Conservation (phyloP, 2,888 invertebrate genomes). For the Acanthoscelides obtectus region DNA sequence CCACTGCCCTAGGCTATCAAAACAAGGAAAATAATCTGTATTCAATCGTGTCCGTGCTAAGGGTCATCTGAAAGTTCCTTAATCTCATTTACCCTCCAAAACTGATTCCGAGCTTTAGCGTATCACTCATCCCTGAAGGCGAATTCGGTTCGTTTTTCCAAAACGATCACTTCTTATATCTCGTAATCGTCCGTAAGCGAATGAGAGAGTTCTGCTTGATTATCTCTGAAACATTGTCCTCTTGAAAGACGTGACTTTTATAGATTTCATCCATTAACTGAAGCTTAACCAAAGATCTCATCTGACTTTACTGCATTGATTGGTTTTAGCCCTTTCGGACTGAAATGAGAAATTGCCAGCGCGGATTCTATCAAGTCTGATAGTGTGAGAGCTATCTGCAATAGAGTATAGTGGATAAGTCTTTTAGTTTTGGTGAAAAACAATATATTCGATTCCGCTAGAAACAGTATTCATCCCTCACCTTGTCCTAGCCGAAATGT, state of each 20-base stretch:
- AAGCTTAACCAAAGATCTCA: background rate
- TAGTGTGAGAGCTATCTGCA: no score
- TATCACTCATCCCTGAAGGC: background rate
- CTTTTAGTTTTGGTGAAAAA: no score
- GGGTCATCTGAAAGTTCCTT: background rate
- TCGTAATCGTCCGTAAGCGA: background rate
- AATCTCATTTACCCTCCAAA: background rate
- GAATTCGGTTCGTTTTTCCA: background rate
- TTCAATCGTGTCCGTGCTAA: no score
- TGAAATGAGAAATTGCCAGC: no score
- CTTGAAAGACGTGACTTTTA: background rate
- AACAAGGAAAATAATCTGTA: no score
- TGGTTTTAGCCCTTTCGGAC: background rate
- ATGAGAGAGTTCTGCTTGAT: background rate
- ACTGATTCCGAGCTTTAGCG: background rate
- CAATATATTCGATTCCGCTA: no score
- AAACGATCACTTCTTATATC: background rate
- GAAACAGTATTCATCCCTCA: no score
- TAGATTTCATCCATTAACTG: background rate
- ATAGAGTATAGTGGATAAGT: no score
- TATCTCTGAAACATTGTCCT: no score
- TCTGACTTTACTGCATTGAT: background rate
- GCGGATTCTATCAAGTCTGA: no score
- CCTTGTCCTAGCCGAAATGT: no score
- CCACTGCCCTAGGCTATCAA: no score